Base-by-base conservation (phyloP, 1,140 invertebrate genomes). In the Drosophila varians region DNA sequence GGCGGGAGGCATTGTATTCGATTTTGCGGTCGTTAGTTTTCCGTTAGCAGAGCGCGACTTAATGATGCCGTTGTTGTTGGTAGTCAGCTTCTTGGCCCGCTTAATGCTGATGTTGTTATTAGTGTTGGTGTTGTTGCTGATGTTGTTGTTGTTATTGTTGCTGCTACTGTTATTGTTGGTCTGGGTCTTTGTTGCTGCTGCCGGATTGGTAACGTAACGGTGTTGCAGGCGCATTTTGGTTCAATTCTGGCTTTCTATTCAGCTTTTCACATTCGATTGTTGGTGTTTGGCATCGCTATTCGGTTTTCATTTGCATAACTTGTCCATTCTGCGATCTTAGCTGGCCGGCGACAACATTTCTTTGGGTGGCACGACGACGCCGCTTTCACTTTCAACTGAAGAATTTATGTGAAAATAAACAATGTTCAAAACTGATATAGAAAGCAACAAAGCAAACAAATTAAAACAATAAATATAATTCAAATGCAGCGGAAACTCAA, bases 361-460 rank as follows among this genome's bases (percentile, higher is more conserved):
- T 52, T 43, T 48, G 52, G 52, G 14, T 45, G 1, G 34, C n/a
- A 9, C 5, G 25, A 31, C 58, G 46, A 52, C 53, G 60, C 72
- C 69, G 77, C 80, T 86, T 86, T 86, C 82, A 80, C 80, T 86
- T 86, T 86, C 62, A 69, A 86, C 76, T 84, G 72, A 70, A 87
- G 76, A 80, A 84, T 84, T 73, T 68, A 57, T 46, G 61, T 62
- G 74, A 82, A 82, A 69, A 56, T 73, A 72, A 77, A 83, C 74
- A 78, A 56, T 79, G 54, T 77, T 83, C 71, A 69, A 48, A 66
- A 66, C 60, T 21, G 23, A 38, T 68, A 52, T 69, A 66, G 56
- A 69, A 74, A 47, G 53, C 57, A 54, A 74, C 21, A 54, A 55
- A 61, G n/a, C n/a, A n/a, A n/a, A n/a, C n/a, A 48, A 18, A 8